Evolutionary conservation across 2,113 vertebrate species (phyloP), one percentile per base, ranked within the genome.

Genomic region (Brachionichthys hirsutus): DNA sequence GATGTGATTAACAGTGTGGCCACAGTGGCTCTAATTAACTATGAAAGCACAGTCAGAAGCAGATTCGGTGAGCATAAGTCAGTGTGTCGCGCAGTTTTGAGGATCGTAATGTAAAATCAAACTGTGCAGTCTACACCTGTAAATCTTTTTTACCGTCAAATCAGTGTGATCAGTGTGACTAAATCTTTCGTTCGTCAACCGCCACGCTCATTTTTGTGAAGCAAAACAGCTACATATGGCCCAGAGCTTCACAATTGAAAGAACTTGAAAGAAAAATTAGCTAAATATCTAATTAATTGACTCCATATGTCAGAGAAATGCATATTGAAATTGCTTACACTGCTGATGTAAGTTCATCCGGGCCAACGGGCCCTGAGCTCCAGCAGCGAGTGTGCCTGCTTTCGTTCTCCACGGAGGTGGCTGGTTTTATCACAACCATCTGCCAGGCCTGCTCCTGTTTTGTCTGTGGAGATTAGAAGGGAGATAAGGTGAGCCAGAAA

Each of bases 1-100:
- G 54, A 54, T 81, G 55, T 86, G 86, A 89, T 89, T 82, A 86
- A 85, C 66, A 73, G 56, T 76, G 68, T 4, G 71, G 80, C 72
- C 65, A 48, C 65, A 68, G 55, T 62, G 77, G 62, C 34, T 44
- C 55, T 79, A 82, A 87, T 87, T 84, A 64, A 68, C 84, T 72
- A 80, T 64, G 83, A 70, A 82, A 85, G 79, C 78, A 82, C 68
- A 67, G 81, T 84, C 85, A 87, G 67, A 72, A 78, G 64, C 65
- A 49, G 60, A 77, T 46, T 48, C 48, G 9, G 9, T 6, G 63
- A 48, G 68, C 70, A 84, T 86, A 75, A 61, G 83, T 90, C 84
- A 88, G 76, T 19, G 55, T 70, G 64, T 74, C 54, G 1, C 30
- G 47, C 19, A 4, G n/a, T 7, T 17, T 42, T 34, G 6, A 45